Percentiles rank a stretch among this genome's conserved stretches.
Evolutionary conservation across 2,797 vertebrate genomes (phyloP).

Genomic region (Simalia tracyae): DNA sequence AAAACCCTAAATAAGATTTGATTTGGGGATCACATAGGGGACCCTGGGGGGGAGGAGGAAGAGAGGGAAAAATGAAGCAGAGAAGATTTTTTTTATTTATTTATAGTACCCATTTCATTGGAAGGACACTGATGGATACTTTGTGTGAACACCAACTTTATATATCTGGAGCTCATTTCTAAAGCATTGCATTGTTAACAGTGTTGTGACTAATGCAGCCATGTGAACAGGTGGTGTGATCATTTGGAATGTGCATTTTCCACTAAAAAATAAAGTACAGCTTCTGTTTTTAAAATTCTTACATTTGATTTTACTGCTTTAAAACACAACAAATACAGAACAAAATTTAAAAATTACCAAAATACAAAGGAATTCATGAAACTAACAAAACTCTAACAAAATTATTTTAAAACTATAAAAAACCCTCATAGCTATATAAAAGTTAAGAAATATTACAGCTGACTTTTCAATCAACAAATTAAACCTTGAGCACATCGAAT

Average conservation of each 20-base stretch:
- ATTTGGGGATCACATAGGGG: no score
- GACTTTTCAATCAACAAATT: no score
- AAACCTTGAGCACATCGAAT: not conserved
- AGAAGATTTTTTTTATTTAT: no score
- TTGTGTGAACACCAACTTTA: not conserved
- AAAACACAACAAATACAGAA: not conserved
- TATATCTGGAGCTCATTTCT: not conserved
- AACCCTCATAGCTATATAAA: no score
- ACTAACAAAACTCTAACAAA: not conserved
- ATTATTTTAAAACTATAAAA: not conserved
- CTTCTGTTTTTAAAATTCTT: not conserved
- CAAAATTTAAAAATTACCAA: not conserved
- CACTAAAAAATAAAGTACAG: not conserved
- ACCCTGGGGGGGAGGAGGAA: no score
- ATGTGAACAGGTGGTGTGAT: not conserved
- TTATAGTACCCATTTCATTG: no score
- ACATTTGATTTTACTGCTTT: not conserved
- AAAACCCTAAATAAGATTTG: not conserved
- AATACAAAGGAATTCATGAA: not conserved
- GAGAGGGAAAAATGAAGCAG: no score
- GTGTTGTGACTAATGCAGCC: not conserved
- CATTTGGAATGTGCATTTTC: not conserved
- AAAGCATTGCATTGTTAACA: not conserved
- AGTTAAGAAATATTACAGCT: no score
- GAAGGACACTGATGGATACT: not conserved